Evolutionary conservation across 2,888 invertebrate genomes (phyloP).

Genomic region (Ferrisia virgata): DNA sequence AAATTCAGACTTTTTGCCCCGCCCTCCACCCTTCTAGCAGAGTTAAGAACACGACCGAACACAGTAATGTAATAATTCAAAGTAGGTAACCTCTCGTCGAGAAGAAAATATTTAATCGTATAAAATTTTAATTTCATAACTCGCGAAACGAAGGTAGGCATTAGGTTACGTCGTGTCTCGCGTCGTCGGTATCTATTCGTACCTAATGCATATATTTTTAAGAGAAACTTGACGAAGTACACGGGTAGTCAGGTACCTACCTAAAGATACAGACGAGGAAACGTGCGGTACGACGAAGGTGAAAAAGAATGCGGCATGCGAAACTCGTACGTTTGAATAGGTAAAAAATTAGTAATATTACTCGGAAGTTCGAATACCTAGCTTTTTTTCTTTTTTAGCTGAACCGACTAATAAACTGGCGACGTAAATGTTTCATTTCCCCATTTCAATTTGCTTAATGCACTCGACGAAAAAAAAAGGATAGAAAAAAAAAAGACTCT

Average conservation of each 20-base stretch:
- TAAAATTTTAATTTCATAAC: background rate
- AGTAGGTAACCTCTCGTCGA: background rate
- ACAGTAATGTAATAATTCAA: background rate
- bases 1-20: too few species aligned
- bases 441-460: slow-evolving; percentile 11
- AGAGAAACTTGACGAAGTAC: background rate
- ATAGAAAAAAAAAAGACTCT: background rate
- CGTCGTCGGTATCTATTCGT: background rate
- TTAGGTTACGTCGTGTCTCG: too few species aligned
- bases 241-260: too few species aligned
- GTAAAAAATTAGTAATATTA: background rate
- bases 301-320: background rate
- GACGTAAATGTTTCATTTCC: background rate
- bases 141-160: too few species aligned
- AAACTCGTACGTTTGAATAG: background rate
- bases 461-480: background rate
- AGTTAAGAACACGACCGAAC: too few species aligned
- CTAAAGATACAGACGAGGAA: too few species aligned
- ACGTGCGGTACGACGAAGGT: background rate
- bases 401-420: background rate
- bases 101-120: background rate
- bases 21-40: too few species aligned
- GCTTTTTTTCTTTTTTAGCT: background rate
- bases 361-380: background rate
- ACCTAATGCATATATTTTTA: background rate